Evolutionary conservation across 2,797 vertebrate species (phyloP), one percentile per base, ranked within the genome.

Genomic region (Pelochelys cantorii): DNA sequence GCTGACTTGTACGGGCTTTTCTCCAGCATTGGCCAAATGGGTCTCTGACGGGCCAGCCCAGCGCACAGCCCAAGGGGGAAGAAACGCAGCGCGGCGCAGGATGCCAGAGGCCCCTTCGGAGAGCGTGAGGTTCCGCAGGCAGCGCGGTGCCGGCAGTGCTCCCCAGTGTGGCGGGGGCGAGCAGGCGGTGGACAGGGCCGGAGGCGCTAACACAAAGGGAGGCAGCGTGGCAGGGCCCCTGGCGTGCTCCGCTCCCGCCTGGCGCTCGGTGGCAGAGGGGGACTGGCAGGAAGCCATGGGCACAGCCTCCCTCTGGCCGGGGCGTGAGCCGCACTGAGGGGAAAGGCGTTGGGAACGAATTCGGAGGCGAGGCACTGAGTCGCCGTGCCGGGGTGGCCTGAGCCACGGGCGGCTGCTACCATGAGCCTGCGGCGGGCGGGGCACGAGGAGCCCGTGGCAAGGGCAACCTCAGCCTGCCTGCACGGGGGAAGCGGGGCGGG

Each of bases 81-180:
- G 53, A 90, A 91, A 92, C 3, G 42, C 37, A 37, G 37, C 37
- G 37, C 7, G 85, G 60, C 92, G 59, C 20, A 95, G 62, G 90
- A 42, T 0, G 0, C 31, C 88, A 7, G 18, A 9, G 62, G 31
- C 31, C 62, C 62, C 62, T n/a, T n/a, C 31, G 4, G 31, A n/a
- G 14, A 2, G 62, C 62, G 9, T 29, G 59, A 29, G 13, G 7
- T 87, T 29, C 77, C 7, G 15, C 18, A 60, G 59, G 53, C 52
- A 57, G 55, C 52, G 27, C 23, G 37, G 37, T 37, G 37, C 37
- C 37, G 37, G 37, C 37, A 37, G 37, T 5, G 37, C 37, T 37
- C 37, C 37, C 37, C 37, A 37, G 37, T 5, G 4, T 37, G 37
- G 37, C 37, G 37, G 56, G 74, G 55, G 1, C 0, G 0, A 75